Evolutionary conservation across 1,140 invertebrate genomes (phyloP), one percentile per base, ranked within the genome.

Genomic region (Drosophila nasuta): DNA sequence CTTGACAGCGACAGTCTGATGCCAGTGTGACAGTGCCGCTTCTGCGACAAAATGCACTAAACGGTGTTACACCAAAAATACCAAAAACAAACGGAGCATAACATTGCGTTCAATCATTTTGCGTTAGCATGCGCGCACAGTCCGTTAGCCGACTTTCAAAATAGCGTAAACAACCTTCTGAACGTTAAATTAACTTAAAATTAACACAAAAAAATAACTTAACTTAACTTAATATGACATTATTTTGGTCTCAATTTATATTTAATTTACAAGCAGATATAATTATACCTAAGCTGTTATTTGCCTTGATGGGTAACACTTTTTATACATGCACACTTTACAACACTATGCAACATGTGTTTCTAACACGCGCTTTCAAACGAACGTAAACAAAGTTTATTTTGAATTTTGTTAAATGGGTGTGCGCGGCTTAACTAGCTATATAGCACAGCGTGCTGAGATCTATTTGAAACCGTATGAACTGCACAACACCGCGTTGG

Each of bases 341-440:
- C 48, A 73, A n/a, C 64, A 67, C 77, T 74, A 17, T 8, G 35
- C 8, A 52, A 52, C 70, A 67, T 67, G 35, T 70, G 51, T 59
- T 43, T 35, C 11, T 13, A 77, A 62, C 82, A 88, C 83, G 79
- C 83, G 54, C 35, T 68, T 66, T 64, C 46, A 17, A 56, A 43
- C 10, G 25, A 70, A 81, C 49, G 69, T 56, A 86, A 76, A 86
- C 71, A 76, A 79, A 38, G 35, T 38, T 38, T 38, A 38, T 38
- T 38, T 38, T 8, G 6, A 52, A 8, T 46, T 43, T 48, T 17
- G 38, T 57, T 11, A 45, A 79, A 97, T 97, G 97, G 97, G 97
- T 25, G 95, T 98, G 58, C 93, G 94, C 59, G 96, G 97, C n/a
- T 93, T 98, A 56, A 96, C 96, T 49, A 96, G 96, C 0, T 98